Percentiles rank a stretch among this genome's conserved stretches.
These are phyloP conservation scores for Pseudomyrmex flavicornis DNA, from an alignment of 1,140 invertebrate genomes.

Conservation along the genomic window DNA sequence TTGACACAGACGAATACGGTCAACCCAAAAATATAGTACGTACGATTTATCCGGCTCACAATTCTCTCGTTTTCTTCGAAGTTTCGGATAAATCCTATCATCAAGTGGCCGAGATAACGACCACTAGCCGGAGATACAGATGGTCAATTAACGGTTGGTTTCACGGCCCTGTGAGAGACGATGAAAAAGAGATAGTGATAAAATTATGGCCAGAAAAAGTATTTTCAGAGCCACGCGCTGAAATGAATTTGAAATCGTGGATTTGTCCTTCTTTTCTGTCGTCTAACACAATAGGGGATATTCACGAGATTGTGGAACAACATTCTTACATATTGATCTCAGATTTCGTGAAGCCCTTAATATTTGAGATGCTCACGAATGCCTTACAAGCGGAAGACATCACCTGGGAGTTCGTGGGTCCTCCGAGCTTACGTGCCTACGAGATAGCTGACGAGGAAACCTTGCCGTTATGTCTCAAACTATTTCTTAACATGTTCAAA, in stretches of 20 bases:
- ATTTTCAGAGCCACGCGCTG: constrained; percentile 69
- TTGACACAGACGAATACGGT: constrained; percentile 86
- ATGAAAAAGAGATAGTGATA: background rate
- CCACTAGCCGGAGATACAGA: constrained; percentile 86
- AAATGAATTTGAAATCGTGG: constrained; percentile 81
- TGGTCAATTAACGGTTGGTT: constrained; percentile 92
- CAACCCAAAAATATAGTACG: constrained; percentile 85
- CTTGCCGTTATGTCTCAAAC: constrained; percentile 81
- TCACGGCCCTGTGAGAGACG: constrained; percentile 85
- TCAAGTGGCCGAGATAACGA: constrained; percentile 89
- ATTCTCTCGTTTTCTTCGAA: constrained; percentile 90
- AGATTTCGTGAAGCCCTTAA: constrained; percentile 85
- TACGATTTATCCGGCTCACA: constrained; percentile 88
- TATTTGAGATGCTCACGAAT: constrained; percentile 82
- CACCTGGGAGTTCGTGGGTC: constrained; percentile 87
- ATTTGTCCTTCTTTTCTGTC: constrained; percentile 85
- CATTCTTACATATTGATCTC: constrained; percentile 87
- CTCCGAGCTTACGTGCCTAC: constrained; percentile 88
- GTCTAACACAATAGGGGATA: constrained; percentile 81
- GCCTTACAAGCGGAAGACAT: constrained; percentile 84
- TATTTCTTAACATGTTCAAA: constrained; percentile 85
- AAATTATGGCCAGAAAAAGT: constrained; percentile 52
- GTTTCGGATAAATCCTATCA: constrained; percentile 87
- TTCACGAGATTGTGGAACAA: constrained; percentile 86
- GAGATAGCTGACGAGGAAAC: constrained; percentile 84